These are phyloP conservation scores for Limanda limanda DNA, from an alignment of 2,113 vertebrate genomes.

Conservation along the genomic window DNA sequence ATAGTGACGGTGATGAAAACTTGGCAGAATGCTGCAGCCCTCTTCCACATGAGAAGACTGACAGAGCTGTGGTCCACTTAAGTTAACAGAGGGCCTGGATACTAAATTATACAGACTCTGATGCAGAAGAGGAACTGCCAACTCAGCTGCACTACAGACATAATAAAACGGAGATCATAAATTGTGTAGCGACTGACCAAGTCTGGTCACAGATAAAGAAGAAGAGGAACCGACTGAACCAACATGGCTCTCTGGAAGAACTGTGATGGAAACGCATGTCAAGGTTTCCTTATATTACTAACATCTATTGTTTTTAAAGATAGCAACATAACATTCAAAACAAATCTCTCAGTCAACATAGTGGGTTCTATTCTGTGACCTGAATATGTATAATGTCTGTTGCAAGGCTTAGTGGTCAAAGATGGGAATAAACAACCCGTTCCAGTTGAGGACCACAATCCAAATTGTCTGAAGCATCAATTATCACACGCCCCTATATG, in stretches of 20 bases:
- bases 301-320: background rate
- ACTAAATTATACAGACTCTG: slow-evolving; percentile 70
- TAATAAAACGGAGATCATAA: slow-evolving; percentile 52
- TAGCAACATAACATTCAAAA: background rate
- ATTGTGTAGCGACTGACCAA: slow-evolving; percentile 26
- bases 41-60: slow-evolving; percentile 25
- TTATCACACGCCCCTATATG: too few relatives aligned
- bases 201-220: slow-evolving; percentile 5
- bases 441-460: too few relatives aligned
- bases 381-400: background rate
- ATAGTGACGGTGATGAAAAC: slow-evolving; percentile 19
- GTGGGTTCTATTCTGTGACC: background rate
- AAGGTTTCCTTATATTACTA: background rate
- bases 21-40: background rate
- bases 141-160: slow-evolving; percentile 64
- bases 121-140: slow-evolving; percentile 50
- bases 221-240: background rate
- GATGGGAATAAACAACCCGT: background rate
- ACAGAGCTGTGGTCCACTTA: slow-evolving; percentile 45
- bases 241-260: background rate
- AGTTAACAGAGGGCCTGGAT: slow-evolving; percentile 33
- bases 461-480: too few relatives aligned
- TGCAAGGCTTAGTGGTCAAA: background rate
- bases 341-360: background rate
- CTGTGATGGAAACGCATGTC: background rate